Base-by-base conservation (phyloP, 2,113 vertebrate genomes). In the Puntigrus tetrazona region DNA sequence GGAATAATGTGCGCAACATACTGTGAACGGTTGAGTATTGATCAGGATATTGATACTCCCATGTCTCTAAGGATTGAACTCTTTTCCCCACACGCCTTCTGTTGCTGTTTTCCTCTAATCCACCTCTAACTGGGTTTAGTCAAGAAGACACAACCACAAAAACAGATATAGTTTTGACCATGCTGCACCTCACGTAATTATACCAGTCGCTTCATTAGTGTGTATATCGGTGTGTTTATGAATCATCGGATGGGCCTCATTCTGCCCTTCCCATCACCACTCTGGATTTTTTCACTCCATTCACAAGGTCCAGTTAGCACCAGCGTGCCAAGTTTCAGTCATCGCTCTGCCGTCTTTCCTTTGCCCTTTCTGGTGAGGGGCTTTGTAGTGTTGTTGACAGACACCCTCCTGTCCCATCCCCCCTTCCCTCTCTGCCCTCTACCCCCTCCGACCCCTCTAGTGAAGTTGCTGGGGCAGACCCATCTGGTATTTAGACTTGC, bases 401-500 rank as follows among this genome's bases (percentile, higher is more conserved):
- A 86, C 84, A 87, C 82, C 82, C 65, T 69, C 87, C 87, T 85
- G 89, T 86, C 70, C 86, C 84, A 76, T 0, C 75, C 59, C 61
- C 52, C 72, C 70, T 22, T 52, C 34, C 29, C 27, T 41, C 47
- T 45, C 75, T 83, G 55, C 65, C 41, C 16, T 27, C 50, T 81
- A 18, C 79, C 57, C 76, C 70, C 69, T 82, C 85, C 82, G 65
- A 38, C 67, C 63, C 79, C 47, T 74, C 87, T 79, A 88, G 82
- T 86, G 78, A 0, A 79, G 91, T 92, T 93, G 87, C 91, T 90
- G 90, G 90, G 92, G 91, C 87, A 89, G 73, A 88, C 89, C 92
- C 89, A 73, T 91, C 91, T 92, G 93, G 89, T 89, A 92, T 93
- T 91, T 88, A 88, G 90, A 86, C 88, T 91, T 90, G 84, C 85